Percentiles rank a stretch among this genome's conserved stretches.
These are phyloP conservation scores for Ctena decussata DNA, from an alignment of 2,888 invertebrate genomes.

Conservation along the genomic window DNA sequence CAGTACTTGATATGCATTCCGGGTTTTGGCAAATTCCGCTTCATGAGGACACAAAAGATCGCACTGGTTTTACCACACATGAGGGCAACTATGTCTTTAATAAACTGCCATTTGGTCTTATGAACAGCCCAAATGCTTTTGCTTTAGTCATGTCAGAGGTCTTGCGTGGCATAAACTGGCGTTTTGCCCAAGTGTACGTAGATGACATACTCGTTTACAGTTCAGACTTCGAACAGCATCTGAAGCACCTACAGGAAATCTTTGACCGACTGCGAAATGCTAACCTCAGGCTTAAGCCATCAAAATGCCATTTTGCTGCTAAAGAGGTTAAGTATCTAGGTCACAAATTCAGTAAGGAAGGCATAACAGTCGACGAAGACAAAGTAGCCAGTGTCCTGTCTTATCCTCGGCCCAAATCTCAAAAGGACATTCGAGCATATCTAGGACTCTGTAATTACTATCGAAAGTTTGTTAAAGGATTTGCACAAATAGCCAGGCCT, in stretches of 20 bases:
- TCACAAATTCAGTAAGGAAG: slow-evolving; percentile 55
- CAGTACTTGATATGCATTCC: slow-evolving; percentile 44
- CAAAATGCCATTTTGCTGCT: slow-evolving; percentile 59
- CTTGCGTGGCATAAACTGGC: slow-evolving; percentile 59
- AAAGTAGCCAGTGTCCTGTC: slow-evolving; percentile 38
- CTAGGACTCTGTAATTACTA: slow-evolving; percentile 57
- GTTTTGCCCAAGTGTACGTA: slow-evolving; percentile 58
- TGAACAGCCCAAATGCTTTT: slow-evolving; percentile 52
- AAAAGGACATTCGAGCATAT: slow-evolving; percentile 48
- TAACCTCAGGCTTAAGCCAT: slow-evolving; percentile 57
- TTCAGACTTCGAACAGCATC: slow-evolving; percentile 54
- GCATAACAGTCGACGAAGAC: slow-evolving; percentile 42
- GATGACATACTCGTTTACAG: slow-evolving; percentile 63
- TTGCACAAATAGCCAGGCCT: slow-evolving; percentile 52
- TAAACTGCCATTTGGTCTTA: slow-evolving; percentile 61
- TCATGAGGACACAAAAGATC: slow-evolving; percentile 36
- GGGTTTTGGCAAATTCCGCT: slow-evolving; percentile 64
- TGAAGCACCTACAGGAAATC: slow-evolving; percentile 49
- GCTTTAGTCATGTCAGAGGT: slow-evolving; percentile 52
- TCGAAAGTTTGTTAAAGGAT: slow-evolving; percentile 46
- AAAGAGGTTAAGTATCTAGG: slow-evolving; percentile 58
- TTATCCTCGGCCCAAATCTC: slow-evolving; percentile 42
- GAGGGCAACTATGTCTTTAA: slow-evolving; percentile 58
- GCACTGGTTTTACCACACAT: slow-evolving; percentile 58
- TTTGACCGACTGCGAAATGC: slow-evolving; percentile 55